Base-by-base conservation (phyloP, 2,113 vertebrate genomes). In the Leptosomus discolor region DNA sequence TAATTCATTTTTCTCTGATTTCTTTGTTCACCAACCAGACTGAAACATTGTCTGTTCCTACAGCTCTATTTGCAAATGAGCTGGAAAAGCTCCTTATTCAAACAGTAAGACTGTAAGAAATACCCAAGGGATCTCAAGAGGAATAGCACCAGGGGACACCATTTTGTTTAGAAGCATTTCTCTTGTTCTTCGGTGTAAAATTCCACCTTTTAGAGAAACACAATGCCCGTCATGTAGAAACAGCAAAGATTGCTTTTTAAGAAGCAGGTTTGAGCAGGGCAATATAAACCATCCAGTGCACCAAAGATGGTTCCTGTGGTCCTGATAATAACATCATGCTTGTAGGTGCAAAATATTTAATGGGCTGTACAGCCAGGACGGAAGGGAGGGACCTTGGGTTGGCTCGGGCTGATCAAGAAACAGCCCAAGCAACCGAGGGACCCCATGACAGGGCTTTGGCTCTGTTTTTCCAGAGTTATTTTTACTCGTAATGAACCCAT, bases 1-100 rank as follows among this genome's bases (percentile, higher is more conserved):
- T 80, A 39, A 89, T 91, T 81, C 4, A 17, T 91, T 95, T 89
- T 80, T 50, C 58, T 92, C 64, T 30, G 37, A 57, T 88, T 94
- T 88, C 79, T 85, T 77, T 88, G 61, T 80, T 94, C 58, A 77
- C 50, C 29, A 41, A 83, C 24, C 19, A 84, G 77, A 70, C 83
- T 73, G 88, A 96, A 89, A 93, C 85, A 78, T 11, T 1, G 8
- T 17, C 60, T 37, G 19, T 53, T 92, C 60, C 60, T 81, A 17
- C 56, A 79, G 73, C 30, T 91, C 71, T 79, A 1, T 61, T 90
- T 94, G 61, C 61, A 92, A 92, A 83, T 13, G 70, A 53, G 45
- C 70, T 61, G 41, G 85, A 88, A 90, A 90, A 79, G 24, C 75
- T 93, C 19, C 43, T 85, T 45, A 24, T 65, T 93, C 77, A 75